phyloP scores from a whole-genome alignment of 2,888 invertebrate species.

The Galeruca laticollis region DNA sequence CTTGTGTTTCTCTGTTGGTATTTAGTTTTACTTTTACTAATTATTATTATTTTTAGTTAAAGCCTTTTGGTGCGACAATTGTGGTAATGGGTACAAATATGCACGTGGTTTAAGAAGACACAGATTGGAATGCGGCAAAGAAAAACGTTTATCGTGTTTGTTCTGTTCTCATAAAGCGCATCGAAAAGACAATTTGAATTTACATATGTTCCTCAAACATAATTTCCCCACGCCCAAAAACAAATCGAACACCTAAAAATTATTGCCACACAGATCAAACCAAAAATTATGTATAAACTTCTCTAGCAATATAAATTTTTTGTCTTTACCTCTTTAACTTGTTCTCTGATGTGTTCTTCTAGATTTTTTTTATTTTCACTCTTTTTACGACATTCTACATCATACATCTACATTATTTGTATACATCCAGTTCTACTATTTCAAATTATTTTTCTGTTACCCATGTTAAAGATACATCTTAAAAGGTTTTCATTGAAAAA shows the following conservation, averaged over 20 bases:
- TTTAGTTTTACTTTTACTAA: neutral
- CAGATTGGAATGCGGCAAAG: constrained; percentile 52
- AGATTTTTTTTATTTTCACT: no score
- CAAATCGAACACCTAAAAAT: neutral
- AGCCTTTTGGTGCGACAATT: constrained; percentile 35
- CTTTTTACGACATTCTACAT: no score
- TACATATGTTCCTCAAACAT: constrained; percentile 48
- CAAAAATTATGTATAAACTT: no score
- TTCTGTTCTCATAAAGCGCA: constrained; percentile 53
- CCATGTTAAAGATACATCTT: no score
- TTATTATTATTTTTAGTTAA: constrained; percentile 22
- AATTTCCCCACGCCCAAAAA: constrained; percentile 5
- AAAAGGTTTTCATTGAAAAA: no score
- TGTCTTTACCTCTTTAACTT: no score
- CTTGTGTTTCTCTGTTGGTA: neutral
- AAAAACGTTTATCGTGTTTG: constrained; percentile 49
- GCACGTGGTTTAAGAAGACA: constrained; percentile 50
- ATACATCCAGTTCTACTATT: no score
- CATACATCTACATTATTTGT: no score
- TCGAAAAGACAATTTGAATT: constrained; percentile 50
- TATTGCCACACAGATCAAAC: no score
- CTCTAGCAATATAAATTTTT: no score
- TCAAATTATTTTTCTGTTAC: no score
- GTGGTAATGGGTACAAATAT: constrained; percentile 50
- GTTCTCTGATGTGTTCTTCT: no score